Conservation (phyloP, 2,113 vertebrate genomes). For the Polypterus senegalus region DNA sequence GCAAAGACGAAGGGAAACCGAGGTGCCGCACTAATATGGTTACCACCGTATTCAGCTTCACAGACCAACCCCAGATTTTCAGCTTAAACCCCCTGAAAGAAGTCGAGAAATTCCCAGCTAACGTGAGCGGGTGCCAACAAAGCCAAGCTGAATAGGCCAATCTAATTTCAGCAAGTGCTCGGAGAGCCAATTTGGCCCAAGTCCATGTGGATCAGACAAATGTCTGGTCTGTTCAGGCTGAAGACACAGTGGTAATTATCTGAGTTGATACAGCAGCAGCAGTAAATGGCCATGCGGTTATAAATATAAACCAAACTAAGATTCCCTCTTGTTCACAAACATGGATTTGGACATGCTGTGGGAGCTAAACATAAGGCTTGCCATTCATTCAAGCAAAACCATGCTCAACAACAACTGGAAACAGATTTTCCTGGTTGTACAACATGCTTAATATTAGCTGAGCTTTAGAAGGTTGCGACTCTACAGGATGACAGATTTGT, state of each 20-base stretch:
- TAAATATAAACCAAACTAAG: conserved; percentile 64
- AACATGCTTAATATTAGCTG: conserved; percentile 19
- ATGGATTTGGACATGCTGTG: conserved; percentile 57
- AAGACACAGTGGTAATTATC: conserved; percentile 61
- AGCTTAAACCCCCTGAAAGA: not conserved
- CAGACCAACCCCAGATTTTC: conserved; percentile 6
- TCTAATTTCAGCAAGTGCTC: conserved; percentile 54
- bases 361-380: conserved; percentile 46
- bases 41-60: not conserved
- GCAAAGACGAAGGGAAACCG: not conserved
- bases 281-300: conserved; percentile 62
- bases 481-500: conserved; percentile 25
- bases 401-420: conserved; percentile 11
- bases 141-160: conserved; percentile 52
- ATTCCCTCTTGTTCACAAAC: conserved; percentile 55
- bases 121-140: conserved; percentile 55
- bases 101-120: conserved; percentile 32
- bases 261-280: conserved; percentile 44
- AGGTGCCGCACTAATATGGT: not conserved
- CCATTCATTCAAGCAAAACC: conserved; percentile 37
- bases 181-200: conserved; percentile 58
- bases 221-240: conserved; percentile 55
- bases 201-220: conserved; percentile 60
- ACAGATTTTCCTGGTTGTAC: conserved; percentile 25
- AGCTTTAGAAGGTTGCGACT: conserved; percentile 31